These are phyloP conservation scores for Callorhinus ursinus DNA, from an alignment of 2,113 vertebrate species.

Conservation along the genomic window DNA sequence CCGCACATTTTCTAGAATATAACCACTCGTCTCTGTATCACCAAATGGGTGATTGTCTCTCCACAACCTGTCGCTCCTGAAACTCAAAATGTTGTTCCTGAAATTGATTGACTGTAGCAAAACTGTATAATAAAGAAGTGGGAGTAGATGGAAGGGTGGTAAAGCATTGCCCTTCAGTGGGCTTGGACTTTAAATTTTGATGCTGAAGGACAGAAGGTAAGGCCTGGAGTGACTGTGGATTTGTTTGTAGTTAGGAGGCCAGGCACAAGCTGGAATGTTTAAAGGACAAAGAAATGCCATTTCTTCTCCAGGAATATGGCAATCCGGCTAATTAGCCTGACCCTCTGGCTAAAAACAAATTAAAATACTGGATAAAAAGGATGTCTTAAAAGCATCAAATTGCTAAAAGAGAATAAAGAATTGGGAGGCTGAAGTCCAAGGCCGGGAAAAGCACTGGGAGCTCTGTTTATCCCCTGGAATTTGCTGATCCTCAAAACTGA, in stretches of 20 bases:
- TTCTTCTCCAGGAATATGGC: not conserved
- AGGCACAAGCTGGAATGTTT: not conserved
- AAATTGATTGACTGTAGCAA: constrained; percentile 19
- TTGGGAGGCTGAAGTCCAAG: not conserved
- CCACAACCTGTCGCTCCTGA: not conserved
- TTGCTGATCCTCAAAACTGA: not conserved
- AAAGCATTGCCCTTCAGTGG: not conserved
- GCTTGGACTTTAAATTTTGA: not conserved
- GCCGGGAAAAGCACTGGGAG: not conserved
- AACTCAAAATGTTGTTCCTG: constrained; percentile 4
- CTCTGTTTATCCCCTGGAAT: not conserved
- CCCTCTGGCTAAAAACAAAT: not conserved
- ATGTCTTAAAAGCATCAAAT: constrained; percentile 17
- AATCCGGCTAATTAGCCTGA: not conserved
- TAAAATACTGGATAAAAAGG: not conserved
- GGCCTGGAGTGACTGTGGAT: not conserved
- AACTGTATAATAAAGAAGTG: not conserved
- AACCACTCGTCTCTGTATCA: not conserved
- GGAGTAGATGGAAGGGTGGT: not conserved
- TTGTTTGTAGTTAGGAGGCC: not conserved
- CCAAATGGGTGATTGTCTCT: not conserved
- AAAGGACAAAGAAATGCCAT: not conserved
- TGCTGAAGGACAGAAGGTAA: not conserved
- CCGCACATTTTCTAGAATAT: not conserved
- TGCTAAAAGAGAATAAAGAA: not conserved